Base-by-base conservation (phyloP, 2,888 invertebrate genomes). In the Andrena fulva region DNA sequence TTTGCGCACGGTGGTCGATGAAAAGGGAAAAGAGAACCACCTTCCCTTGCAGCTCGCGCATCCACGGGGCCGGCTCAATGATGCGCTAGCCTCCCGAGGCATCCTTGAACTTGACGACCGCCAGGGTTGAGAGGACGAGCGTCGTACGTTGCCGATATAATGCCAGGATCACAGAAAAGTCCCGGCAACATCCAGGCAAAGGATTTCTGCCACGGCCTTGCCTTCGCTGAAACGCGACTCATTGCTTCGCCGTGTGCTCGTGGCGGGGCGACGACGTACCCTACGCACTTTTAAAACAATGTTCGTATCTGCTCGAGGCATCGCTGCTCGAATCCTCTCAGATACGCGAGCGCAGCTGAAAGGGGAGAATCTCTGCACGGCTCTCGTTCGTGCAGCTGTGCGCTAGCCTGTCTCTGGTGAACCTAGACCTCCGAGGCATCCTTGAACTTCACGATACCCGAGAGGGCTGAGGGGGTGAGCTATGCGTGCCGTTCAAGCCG, bases 71-170 rank as follows among this genome's bases (percentile, higher is more conserved):
- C 35, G 50, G 35, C 2, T 8, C n/a, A 24, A 24, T 63, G 74
- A 16, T 35, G 31, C 60, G 68, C 66, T 62, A 63, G 68, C 64
- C 74, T 75, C 62, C 50, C 69, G 33, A 35, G 64, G 78, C 87
- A 87, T 87, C 89, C 88, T 89, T 89, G 88, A 88, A 89, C 88
- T 88, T 88, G 88, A 84, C 67, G 70, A 76, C 71, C 76, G 67
- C 8, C 31, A 29, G 8, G 74, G 64, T 35, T 60, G 63, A 84
- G 84, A 84, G 85, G 70, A 70, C 63, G 33, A 35, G 63, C 35
- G 24, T 42, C 35, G 20, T 24, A 42, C 29, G 42, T 54, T 42
- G 54, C 42, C 63, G 27, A 67, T 78, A 54, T 60, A 60, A 77
- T 48, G 59, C 42, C 24, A n/a, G 31, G 50, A 29, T 59, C 60